These are phyloP conservation scores for Urophycis tenuis DNA, from an alignment of 2,797 vertebrate genomes.

Conservation along the genomic window DNA sequence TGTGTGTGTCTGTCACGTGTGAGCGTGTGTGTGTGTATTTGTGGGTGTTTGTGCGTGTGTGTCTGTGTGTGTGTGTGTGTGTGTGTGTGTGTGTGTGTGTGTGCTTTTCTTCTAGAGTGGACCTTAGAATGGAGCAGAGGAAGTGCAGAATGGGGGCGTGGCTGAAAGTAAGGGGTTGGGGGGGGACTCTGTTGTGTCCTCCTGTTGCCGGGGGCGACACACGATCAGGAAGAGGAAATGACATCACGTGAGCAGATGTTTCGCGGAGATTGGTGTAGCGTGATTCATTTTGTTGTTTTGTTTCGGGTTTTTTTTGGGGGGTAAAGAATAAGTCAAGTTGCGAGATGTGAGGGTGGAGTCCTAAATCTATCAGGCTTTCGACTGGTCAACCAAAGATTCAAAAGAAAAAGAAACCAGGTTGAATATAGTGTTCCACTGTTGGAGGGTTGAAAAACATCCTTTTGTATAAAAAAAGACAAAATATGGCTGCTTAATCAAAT, in stretches of 20 bases:
- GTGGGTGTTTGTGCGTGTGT: slow-evolving; percentile 8
- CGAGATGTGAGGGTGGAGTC: slow-evolving; percentile 54
- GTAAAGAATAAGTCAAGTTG: slow-evolving; percentile 65
- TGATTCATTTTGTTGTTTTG: slow-evolving; percentile 15
- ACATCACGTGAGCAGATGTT: slow-evolving; percentile 51
- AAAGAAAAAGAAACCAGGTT: slow-evolving; percentile 54
- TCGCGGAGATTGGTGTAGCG: slow-evolving; percentile 27
- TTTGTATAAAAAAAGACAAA: slow-evolving; percentile 48
- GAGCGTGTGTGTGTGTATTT: slow-evolving; percentile 19
- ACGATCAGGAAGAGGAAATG: slow-evolving; percentile 56
- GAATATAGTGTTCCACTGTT: slow-evolving; percentile 56
- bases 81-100: slow-evolving; percentile 38
- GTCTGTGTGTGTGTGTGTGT: slow-evolving; percentile 35
- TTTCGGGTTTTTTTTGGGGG: slow-evolving; percentile 35
- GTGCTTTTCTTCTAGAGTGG: slow-evolving; percentile 76
- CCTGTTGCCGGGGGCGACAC: slow-evolving; percentile 50
- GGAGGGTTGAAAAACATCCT: slow-evolving; percentile 57
- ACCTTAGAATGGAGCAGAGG: slow-evolving; percentile 81
- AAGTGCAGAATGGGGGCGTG: slow-evolving; percentile 80
- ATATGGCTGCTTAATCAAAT: slow-evolving; percentile 68
- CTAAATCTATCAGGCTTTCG: slow-evolving; percentile 68
- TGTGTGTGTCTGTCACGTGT: neutral
- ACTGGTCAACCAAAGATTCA: slow-evolving; percentile 71
- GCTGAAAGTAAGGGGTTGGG: slow-evolving; percentile 64
- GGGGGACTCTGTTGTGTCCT: slow-evolving; percentile 50